Conservation (phyloP, 2,888 invertebrate genomes). For the Leucoma salicis region DNA sequence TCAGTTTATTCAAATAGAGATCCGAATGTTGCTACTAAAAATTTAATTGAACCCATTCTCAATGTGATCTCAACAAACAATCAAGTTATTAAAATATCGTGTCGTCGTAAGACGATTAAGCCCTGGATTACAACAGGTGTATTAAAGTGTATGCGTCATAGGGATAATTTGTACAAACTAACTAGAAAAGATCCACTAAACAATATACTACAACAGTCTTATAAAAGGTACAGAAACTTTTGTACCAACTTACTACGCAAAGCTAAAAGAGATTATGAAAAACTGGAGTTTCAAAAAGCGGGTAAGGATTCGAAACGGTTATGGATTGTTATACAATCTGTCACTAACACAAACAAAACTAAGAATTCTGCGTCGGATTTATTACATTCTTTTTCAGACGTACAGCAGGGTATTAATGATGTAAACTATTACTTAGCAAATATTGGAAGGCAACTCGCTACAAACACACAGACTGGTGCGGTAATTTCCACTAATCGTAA, state of each 20-base stretch:
- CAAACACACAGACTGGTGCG: too few relatives aligned
- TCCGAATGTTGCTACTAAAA: too few relatives aligned
- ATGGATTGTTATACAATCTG: not conserved
- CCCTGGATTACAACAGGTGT: too few relatives aligned
- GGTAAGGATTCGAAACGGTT: not conserved
- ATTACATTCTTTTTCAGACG: not conserved
- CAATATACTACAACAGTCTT: not conserved
- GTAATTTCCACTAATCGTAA: too few relatives aligned
- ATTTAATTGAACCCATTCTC: not conserved
- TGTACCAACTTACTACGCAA: not conserved
- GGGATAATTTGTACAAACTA: not conserved
- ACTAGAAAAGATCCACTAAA: not conserved
- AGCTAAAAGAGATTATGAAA: not conserved
- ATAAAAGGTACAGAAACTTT: conserved; percentile 2
- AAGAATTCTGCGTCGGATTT: not conserved
- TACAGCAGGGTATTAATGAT: not conserved
- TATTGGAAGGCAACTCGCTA: too few relatives aligned
- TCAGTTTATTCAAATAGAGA: too few relatives aligned
- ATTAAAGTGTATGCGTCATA: too few relatives aligned
- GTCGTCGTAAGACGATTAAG: not conserved
- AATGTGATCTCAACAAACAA: not conserved
- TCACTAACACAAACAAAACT: not conserved
- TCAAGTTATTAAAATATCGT: not conserved
- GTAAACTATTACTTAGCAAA: too few relatives aligned
- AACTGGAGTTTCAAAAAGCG: not conserved